These are phyloP conservation scores for Micropterix aruncella DNA, from an alignment of 2,888 invertebrate species.

Conservation along the genomic window DNA sequence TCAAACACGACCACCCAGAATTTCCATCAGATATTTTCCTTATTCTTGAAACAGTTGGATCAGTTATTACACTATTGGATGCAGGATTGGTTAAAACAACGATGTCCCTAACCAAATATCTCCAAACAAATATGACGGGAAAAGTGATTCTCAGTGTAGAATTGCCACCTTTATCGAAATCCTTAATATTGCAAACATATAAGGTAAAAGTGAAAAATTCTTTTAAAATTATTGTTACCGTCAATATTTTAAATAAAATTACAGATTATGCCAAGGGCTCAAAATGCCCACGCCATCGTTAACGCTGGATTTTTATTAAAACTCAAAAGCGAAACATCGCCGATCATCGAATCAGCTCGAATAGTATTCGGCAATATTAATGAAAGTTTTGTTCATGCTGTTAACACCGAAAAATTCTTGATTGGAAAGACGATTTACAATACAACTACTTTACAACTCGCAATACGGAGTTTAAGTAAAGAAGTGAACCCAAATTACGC, in stretches of 20 bases:
- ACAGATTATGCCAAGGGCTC: conserved; percentile 61
- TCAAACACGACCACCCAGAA: conserved; percentile 41
- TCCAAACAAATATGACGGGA: conserved; percentile 24
- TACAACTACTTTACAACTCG: conserved; percentile 28
- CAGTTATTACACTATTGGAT: conserved; percentile 26
- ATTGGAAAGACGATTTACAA: conserved; percentile 29
- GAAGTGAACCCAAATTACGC: conserved; percentile 51
- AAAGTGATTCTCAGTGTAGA: conserved; percentile 31
- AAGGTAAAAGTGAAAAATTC: conserved; percentile 22
- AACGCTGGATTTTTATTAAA: conserved; percentile 52
- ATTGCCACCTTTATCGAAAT: conserved; percentile 26
- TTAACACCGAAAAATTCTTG: conserved; percentile 33
- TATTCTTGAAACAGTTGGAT: conserved; percentile 40
- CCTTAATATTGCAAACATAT: conserved; percentile 24
- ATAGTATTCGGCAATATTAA: conserved; percentile 54
- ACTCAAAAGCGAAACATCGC: conserved; percentile 33
- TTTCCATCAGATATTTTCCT: conserved; percentile 55
- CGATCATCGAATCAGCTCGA: conserved; percentile 31
- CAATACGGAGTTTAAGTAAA: conserved; percentile 33
- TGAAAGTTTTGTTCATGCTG: conserved; percentile 39
- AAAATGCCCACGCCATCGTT: conserved; percentile 64
- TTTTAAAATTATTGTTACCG: not conserved
- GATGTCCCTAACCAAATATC: conserved; percentile 16
- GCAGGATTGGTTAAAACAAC: not conserved
- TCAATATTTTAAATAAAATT: no score